Base-by-base conservation (phyloP, 2,113 vertebrate genomes). In the Rhinopomastus cyanomelas region DNA sequence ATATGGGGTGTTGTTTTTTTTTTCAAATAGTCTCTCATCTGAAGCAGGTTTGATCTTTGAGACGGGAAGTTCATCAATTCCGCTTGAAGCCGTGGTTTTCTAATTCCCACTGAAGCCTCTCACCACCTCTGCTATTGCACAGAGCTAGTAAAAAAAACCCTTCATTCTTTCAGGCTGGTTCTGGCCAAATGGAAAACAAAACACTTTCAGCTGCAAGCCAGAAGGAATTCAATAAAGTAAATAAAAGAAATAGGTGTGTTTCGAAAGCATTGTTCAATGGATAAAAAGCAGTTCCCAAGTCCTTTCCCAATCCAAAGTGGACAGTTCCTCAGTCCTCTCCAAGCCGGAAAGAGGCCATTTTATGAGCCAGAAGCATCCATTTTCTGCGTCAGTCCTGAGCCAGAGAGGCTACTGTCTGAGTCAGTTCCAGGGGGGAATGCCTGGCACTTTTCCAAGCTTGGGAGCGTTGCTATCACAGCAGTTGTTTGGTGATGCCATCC, bases 291-390 rank as follows among this genome's bases (percentile, higher is more conserved):
- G 48, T 61, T 89, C 72, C 52, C 51, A 53, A 62, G 61, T 49
- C 34, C 78, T 81, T 87, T 94, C 75, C 78, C 75, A 83, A 81
- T 32, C 67, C 22, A 69, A 93, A 95, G 80, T 89, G 55, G 81
- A 78, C 67, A 76, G 86, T 94, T 94, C 86, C 85, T 86, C 87
- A 56, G 83, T 51, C 34, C 42, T 65, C 92, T 90, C 92, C 89
- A 93, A 85, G 87, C 39, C 0, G 8, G 91, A 93, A 94, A 92
- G 93, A 93, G 81, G 93, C 91, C 92, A 95, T 95, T 92, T 95
- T 93, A 91, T 75, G 88, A 91, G 87, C 48, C 86, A 87, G 76
- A 96, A 94, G 85, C 95, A 93, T 95, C 93, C 96, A 95, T 95
- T 95, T 96, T 95, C 92, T 95, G 80, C 62, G 1, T 88, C 83